Evolutionary conservation across 1,140 invertebrate species (phyloP).

Genomic region (Rhizoglyphus robini): DNA sequence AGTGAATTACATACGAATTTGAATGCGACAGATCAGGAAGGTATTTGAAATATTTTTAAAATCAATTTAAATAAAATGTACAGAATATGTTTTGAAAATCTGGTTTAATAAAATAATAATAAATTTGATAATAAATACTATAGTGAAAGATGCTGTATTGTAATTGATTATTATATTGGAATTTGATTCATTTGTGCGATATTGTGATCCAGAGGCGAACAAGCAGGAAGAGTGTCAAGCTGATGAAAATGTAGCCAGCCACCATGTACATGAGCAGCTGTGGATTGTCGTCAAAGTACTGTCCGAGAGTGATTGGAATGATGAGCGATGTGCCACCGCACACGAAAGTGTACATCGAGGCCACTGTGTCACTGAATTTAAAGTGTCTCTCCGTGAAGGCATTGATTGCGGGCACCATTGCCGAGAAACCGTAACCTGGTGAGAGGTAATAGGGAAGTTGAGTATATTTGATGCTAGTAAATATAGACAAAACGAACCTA

Average conservation of each 20-base stretch:
- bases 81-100: too few relatives aligned
- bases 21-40: too few relatives aligned
- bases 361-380: not conserved
- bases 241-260: not conserved
- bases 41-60: too few relatives aligned
- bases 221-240: not conserved
- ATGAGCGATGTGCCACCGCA: not conserved
- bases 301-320: not conserved
- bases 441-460: too few relatives aligned
- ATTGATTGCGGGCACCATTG: constrained; percentile 7
- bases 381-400: not conserved
- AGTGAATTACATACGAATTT: too few relatives aligned
- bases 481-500: too few relatives aligned
- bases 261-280: constrained; percentile 2
- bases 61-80: too few relatives aligned
- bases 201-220: not conserved
- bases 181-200: not conserved
- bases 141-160: too few relatives aligned
- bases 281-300: not conserved
- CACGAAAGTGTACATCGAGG: not conserved
- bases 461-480: too few relatives aligned
- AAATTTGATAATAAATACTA: too few relatives aligned
- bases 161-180: too few relatives aligned
- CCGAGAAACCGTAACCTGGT: constrained; percentile 4
- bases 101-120: too few relatives aligned